These are phyloP conservation scores for Adrianichthys oophorus DNA, from an alignment of 2,797 vertebrate species.

Conservation along the genomic window DNA sequence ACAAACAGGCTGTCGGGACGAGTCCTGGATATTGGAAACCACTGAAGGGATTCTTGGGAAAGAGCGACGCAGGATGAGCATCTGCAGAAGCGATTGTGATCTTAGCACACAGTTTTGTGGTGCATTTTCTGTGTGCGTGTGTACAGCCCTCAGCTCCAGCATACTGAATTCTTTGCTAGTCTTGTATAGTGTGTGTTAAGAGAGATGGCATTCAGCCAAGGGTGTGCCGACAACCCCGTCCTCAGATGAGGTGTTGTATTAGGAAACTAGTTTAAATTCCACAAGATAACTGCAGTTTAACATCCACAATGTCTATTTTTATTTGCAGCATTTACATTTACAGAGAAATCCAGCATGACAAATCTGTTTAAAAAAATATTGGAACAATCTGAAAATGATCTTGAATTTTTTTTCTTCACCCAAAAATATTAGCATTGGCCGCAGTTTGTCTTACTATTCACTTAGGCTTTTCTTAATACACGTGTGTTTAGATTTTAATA, in stretches of 20 bases:
- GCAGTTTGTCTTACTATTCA: neutral
- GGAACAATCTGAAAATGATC: neutral
- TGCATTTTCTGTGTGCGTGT: constrained; percentile 18
- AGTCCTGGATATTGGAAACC: constrained; percentile 54
- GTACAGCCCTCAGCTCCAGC: constrained; percentile 44
- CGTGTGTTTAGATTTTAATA: too few relatives aligned
- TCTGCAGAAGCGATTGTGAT: constrained; percentile 65
- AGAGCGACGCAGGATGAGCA: constrained; percentile 43
- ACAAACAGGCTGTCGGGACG: constrained; percentile 26
- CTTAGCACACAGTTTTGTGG: constrained; percentile 56
- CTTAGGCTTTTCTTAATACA: too few relatives aligned
- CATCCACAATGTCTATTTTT: neutral
- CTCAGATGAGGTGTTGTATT: constrained; percentile 40
- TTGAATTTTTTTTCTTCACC: neutral
- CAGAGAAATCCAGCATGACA: too few relatives aligned
- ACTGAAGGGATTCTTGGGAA: constrained; percentile 47
- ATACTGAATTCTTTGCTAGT: constrained; percentile 65
- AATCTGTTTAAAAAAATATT: neutral
- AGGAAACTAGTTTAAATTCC: constrained; percentile 27
- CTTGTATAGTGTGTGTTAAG: constrained; percentile 55
- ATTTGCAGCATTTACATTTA: neutral
- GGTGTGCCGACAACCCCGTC: constrained; percentile 38
- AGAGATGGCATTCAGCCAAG: constrained; percentile 68
- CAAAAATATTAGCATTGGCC: neutral
- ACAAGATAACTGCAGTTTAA: constrained; percentile 5